phyloP scores from a whole-genome alignment of 2,113 vertebrate genomes.

The Cynocephalus volans region DNA sequence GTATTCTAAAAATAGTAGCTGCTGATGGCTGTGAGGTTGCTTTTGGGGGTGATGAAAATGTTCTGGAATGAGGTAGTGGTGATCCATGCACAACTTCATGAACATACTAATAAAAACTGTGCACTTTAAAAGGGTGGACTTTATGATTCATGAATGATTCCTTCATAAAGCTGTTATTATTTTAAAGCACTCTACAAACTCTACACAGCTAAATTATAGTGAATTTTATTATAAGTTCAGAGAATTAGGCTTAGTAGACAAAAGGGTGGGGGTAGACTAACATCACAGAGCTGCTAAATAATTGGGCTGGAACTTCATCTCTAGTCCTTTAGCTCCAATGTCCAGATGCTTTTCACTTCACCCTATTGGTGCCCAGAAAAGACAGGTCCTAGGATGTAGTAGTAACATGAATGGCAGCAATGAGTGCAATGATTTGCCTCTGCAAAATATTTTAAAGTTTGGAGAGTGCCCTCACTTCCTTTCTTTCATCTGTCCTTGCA shows the following conservation, averaged over 20 bases:
- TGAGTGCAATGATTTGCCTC: not conserved
- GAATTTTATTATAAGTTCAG: not conserved
- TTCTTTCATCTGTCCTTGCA: not conserved
- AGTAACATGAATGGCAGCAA: too few species aligned
- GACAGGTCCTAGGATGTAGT: not conserved
- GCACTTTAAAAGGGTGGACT: not conserved
- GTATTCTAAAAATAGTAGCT: not conserved
- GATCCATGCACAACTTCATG: not conserved
- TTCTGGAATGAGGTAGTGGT: not conserved
- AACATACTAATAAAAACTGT: not conserved
- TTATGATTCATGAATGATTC: not conserved
- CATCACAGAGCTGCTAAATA: not conserved
- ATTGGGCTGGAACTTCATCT: too few species aligned
- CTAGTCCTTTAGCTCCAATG: not conserved
- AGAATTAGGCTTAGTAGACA: not conserved
- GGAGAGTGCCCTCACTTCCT: fast-evolving
- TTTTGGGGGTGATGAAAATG: not conserved
- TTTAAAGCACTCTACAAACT: not conserved
- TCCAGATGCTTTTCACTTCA: not conserved
- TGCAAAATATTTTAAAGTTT: not conserved
- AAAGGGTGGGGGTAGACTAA: not conserved
- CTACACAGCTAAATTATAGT: not conserved
- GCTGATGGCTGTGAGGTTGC: not conserved
- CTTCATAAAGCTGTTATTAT: not conserved
- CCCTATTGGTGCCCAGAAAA: not conserved